Evolutionary conservation across 2,113 vertebrate species (phyloP).

Genomic region (Steatornis caripensis): DNA sequence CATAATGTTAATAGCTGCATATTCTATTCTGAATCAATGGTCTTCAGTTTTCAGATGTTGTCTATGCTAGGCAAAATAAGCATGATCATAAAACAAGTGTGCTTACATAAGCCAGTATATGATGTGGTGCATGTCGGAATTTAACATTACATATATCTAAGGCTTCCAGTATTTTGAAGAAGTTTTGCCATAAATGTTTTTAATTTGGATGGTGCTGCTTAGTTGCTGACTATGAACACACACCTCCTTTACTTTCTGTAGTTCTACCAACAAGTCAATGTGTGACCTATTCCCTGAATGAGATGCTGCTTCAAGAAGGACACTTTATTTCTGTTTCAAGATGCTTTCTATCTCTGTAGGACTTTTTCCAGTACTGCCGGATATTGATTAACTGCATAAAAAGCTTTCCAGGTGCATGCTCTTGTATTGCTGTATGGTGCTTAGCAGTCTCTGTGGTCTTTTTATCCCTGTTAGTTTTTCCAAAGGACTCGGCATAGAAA

Average conservation of each 20-base stretch:
- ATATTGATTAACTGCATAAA: conserved; percentile 6
- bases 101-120: not conserved
- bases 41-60: not conserved
- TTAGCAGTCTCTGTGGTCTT: not conserved
- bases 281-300: not conserved
- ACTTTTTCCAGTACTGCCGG: not conserved
- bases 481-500: not conserved
- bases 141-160: not conserved
- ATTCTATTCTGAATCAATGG: not conserved
- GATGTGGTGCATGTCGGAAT: rapidly evolving
- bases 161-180: not conserved
- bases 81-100: not conserved
- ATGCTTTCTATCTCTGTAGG: not conserved
- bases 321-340: not conserved
- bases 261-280: not conserved
- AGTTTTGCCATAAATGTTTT: not conserved
- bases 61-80: not conserved
- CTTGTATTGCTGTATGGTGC: not conserved
- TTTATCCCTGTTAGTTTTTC: not conserved
- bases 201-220: not conserved
- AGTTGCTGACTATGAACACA: not conserved
- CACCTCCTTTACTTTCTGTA: not conserved
- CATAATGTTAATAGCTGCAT: not conserved
- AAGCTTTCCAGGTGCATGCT: not conserved
- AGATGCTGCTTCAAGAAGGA: not conserved